phyloP scores from a whole-genome alignment of 2,113 vertebrate species.

The Aix galericulata region DNA sequence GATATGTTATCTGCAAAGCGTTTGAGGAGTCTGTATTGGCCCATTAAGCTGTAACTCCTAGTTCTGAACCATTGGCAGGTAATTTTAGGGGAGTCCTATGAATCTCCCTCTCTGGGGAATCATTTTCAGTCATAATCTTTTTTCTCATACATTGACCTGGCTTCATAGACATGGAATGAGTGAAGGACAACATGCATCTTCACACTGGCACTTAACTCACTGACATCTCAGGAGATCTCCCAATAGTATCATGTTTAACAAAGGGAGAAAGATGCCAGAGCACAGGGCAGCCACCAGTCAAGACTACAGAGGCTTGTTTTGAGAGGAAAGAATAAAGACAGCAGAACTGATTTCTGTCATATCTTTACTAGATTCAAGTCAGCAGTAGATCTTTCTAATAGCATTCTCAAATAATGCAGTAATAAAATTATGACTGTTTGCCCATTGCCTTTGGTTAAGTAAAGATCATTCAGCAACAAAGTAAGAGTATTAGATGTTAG shows the following conservation, averaged over 20 bases:
- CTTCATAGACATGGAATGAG: background rate
- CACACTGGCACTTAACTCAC: background rate
- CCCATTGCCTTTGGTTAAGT: background rate
- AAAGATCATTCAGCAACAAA: background rate
- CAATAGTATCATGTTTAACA: background rate
- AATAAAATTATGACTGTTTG: background rate
- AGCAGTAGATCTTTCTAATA: background rate
- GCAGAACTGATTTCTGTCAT: background rate
- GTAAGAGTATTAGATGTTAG: background rate
- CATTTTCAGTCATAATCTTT: background rate
- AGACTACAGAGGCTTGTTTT: background rate
- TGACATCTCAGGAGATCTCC: background rate
- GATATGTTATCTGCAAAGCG: background rate
- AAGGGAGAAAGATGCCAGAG: background rate
- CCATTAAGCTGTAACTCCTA: background rate
- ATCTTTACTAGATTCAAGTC: background rate
- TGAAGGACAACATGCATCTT: background rate
- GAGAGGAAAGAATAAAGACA: background rate
- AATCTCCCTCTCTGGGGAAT: background rate
- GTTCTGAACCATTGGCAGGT: background rate
- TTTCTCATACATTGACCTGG: background rate
- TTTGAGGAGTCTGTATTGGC: background rate
- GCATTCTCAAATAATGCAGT: background rate
- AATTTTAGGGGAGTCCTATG: background rate
- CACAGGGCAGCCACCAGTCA: constrained; percentile 6